A percentile compares a stretch with the other conserved stretches of the same genome.
These are phyloP conservation scores for Lagria hirta DNA, from an alignment of 2,888 invertebrate genomes.

Conservation along the genomic window DNA sequence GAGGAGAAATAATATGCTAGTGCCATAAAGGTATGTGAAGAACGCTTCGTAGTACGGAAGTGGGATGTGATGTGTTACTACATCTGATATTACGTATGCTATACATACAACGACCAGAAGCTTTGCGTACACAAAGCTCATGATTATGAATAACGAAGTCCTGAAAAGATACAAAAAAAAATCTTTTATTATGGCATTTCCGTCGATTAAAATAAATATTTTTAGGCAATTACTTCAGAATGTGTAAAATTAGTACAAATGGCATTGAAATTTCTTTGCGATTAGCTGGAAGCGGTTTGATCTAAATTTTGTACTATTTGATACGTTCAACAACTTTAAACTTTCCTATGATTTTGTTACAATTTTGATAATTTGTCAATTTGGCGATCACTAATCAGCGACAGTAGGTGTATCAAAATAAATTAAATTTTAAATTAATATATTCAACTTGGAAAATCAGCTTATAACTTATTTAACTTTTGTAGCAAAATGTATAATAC, in stretches of 20 bases:
- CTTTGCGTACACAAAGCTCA: constrained; percentile 95
- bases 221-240: constrained; percentile 2
- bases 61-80: constrained; percentile 88
- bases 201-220: background rate
- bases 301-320: too few relatives aligned
- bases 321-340: too few relatives aligned
- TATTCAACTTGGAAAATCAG: too few relatives aligned
- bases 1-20: constrained; percentile 88
- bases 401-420: too few relatives aligned
- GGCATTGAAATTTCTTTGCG: constrained; percentile 8
- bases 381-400: too few relatives aligned
- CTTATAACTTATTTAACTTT: too few relatives aligned
- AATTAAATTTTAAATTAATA: too few relatives aligned
- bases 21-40: constrained; percentile 91
- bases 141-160: constrained; percentile 91
- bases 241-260: constrained; percentile 12
- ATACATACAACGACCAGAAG: constrained; percentile 90
- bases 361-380: too few relatives aligned
- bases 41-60: constrained; percentile 93
- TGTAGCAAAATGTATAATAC: background rate
- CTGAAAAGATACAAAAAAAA: constrained; percentile 60
- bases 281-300: background rate
- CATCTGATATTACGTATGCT: constrained; percentile 93
- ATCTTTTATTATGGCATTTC: too few relatives aligned
- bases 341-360: too few relatives aligned